Conservation (phyloP, 92 coral and sea anemone genomes). For the Epizoanthus ramosus region DNA sequence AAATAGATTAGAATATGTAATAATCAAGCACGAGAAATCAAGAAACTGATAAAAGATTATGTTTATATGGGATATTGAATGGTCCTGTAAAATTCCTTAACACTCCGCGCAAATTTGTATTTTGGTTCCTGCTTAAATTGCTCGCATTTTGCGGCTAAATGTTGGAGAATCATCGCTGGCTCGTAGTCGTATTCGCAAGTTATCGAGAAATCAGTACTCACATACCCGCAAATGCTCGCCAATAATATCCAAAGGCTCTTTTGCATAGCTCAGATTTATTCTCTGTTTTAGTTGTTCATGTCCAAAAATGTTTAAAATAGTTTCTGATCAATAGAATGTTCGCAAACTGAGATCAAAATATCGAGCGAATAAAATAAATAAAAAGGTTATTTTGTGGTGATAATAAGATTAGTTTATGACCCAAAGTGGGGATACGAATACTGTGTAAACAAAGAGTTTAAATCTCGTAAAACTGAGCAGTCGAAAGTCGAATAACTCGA, state of each 20-base stretch:
- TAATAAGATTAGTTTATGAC: slow-evolving; percentile 32
- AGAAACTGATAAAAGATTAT: neutral
- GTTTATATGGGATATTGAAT: neutral
- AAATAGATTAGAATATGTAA: neutral
- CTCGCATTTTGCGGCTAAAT: no score
- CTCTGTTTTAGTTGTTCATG: neutral
- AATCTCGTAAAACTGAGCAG: neutral
- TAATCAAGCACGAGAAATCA: neutral
- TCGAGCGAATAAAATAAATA: slow-evolving; percentile 11
- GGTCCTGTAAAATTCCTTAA: no score
- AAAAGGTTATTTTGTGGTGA: slow-evolving; percentile 23
- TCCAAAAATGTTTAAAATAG: neutral
- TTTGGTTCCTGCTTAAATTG: no score
- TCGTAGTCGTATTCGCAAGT: no score
- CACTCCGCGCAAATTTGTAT: no score
- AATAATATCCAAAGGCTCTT: no score
- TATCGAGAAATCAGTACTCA: no score
- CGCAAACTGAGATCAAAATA: neutral
- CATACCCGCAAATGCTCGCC: no score
- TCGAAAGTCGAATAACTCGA: no score
- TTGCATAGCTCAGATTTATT: no score
- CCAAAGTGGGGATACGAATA: slow-evolving; percentile 10
- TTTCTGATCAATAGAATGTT: neutral
- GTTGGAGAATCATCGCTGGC: no score
- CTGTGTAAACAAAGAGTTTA: slow-evolving; percentile 6